Conservation (phyloP, 92 coral and sea anemone genomes). For the Phenganax marumi region DNA sequence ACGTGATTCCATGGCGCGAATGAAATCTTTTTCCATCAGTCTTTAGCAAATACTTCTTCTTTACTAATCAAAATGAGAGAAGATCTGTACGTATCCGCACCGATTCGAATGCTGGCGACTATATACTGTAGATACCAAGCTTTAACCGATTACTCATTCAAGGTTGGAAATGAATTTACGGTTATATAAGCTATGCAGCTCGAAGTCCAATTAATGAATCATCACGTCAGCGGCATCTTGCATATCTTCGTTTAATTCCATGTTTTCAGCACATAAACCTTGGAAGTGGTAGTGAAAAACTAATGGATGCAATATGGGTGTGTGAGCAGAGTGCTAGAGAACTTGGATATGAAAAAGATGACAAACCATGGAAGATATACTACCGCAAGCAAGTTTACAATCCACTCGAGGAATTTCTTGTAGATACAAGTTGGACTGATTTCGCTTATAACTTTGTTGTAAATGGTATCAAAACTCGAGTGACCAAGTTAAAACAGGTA, state of each 20-base stretch:
- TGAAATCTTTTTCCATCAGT: too few species aligned
- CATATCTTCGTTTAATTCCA: neutral
- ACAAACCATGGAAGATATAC: conserved; percentile 63
- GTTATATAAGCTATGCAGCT: too few species aligned
- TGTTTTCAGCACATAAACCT: conserved; percentile 69
- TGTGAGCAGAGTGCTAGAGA: conserved; percentile 78
- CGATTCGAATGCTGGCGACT: too few species aligned
- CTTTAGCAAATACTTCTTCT: too few species aligned
- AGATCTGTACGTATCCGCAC: too few species aligned
- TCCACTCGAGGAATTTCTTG: conserved; percentile 31
- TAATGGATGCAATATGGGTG: conserved; percentile 76
- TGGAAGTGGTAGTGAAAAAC: conserved; percentile 78
- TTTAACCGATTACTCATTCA: too few species aligned
- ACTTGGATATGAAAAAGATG: conserved; percentile 56
- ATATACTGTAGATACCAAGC: too few species aligned
- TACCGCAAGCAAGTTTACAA: conserved; percentile 77
- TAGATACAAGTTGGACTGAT: conserved; percentile 38
- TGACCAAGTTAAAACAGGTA: conserved; percentile 19
- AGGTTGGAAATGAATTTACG: too few species aligned
- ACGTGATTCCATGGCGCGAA: too few species aligned
- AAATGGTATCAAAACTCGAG: conserved; percentile 24
- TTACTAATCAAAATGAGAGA: too few species aligned
- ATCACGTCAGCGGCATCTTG: neutral
- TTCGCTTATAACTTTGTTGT: conserved; percentile 37
- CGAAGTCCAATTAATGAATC: neutral